These are phyloP conservation scores for Dynastes grantii DNA, from an alignment of 2,888 invertebrate genomes.

Conservation along the genomic window DNA sequence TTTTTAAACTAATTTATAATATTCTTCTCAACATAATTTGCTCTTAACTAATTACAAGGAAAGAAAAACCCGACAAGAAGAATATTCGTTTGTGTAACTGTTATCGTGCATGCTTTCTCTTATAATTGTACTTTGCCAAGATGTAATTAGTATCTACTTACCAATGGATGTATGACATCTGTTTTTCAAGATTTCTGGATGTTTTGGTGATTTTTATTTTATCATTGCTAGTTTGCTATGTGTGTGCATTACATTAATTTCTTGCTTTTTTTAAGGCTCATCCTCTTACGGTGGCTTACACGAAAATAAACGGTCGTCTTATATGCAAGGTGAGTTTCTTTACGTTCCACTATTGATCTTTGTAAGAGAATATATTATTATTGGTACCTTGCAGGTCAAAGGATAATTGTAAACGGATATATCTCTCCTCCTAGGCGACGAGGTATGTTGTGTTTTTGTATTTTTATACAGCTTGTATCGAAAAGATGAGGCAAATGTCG, in stretches of 20 bases:
- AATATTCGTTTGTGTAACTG: constrained; percentile 1
- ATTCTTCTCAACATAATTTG: not conserved
- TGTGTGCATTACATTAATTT: constrained; percentile 38
- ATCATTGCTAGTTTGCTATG: constrained; percentile 22
- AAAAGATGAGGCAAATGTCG: not conserved
- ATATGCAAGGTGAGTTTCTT: constrained; percentile 38
- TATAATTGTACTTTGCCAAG: constrained; percentile 22
- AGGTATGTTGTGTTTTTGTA: constrained; percentile 33
- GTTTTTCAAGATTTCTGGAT: constrained; percentile 39
- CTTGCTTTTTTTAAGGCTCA: constrained; percentile 47
- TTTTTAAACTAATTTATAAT: not conserved
- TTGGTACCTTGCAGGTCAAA: constrained; percentile 46
- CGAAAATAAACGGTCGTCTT: constrained; percentile 12
- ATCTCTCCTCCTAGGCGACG: constrained; percentile 16
- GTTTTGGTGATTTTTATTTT: constrained; percentile 13
- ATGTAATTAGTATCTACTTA: constrained; percentile 1
- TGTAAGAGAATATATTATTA: constrained; percentile 39
- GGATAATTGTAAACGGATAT: constrained; percentile 31
- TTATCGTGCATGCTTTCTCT: constrained; percentile 13
- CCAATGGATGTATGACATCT: constrained; percentile 32
- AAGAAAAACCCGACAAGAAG: not conserved
- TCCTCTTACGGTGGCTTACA: constrained; percentile 37
- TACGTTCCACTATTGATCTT: constrained; percentile 19
- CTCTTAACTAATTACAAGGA: not conserved
- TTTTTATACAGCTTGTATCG: constrained; percentile 40